phyloP scores from a whole-genome alignment of 2,888 invertebrate species.

The Plebejus melissa region DNA sequence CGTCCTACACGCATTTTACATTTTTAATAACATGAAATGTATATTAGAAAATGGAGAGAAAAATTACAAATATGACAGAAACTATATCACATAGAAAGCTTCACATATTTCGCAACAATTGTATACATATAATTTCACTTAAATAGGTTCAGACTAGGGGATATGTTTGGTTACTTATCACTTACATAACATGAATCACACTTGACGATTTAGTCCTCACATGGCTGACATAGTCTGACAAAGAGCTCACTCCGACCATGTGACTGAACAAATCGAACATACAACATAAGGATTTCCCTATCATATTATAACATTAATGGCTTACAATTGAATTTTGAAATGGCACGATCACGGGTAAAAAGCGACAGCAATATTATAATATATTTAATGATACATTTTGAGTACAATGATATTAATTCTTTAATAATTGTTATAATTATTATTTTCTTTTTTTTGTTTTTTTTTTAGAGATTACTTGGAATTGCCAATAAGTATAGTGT shows the following conservation, averaged over 20 bases:
- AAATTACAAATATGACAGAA: slow-evolving; percentile 28
- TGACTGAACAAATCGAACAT: slow-evolving; percentile 24
- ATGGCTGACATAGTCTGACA: slow-evolving; percentile 6
- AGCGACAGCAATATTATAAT: neutral
- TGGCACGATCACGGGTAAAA: slow-evolving; percentile 16
- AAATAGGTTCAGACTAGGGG: slow-evolving; percentile 64
- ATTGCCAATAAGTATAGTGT: neutral
- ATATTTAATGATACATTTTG: neutral
- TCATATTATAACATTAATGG: neutral
- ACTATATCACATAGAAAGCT: slow-evolving; percentile 45
- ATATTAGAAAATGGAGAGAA: slow-evolving; percentile 29
- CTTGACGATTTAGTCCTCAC: slow-evolving; percentile 26
- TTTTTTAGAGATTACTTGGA: neutral
- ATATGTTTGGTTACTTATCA: slow-evolving; percentile 74
- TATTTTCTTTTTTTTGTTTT: neutral
- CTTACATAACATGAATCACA: slow-evolving; percentile 42
- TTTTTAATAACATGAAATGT: slow-evolving; percentile 40
- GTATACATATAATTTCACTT: slow-evolving; percentile 44
- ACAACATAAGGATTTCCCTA: slow-evolving; percentile 2
- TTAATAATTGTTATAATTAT: neutral
- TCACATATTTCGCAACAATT: slow-evolving; percentile 38
- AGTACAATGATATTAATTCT: neutral
- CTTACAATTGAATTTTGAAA: neutral
- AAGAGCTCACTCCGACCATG: slow-evolving; percentile 18
- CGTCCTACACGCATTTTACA: slow-evolving; percentile 61